A percentile compares a stretch with the other conserved stretches of the same genome.
phyloP scores from a whole-genome alignment of 2,797 vertebrate genomes.

The Chanos chanos region DNA sequence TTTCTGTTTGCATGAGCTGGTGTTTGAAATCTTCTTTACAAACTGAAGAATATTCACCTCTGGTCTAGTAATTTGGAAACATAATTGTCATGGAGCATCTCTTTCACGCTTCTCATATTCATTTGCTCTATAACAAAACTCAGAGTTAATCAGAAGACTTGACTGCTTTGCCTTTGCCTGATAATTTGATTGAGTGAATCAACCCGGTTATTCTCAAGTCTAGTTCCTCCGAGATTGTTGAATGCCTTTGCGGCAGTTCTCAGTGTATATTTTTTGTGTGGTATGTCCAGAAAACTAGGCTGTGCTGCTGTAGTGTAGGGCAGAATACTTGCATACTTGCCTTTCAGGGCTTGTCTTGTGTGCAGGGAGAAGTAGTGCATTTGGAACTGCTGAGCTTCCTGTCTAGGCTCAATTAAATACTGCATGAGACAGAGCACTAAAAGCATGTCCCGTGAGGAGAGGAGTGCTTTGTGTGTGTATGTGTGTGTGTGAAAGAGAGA shows the following conservation, averaged over 20 bases:
- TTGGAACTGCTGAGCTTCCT: slow-evolving; percentile 77
- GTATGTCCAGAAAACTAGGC: slow-evolving; percentile 31
- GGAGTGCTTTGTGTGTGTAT: slow-evolving; percentile 67
- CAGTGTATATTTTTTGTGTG: background rate
- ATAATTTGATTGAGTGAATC: no score
- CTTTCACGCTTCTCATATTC: no score
- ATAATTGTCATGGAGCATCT: no score
- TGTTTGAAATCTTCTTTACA: background rate
- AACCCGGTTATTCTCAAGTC: no score
- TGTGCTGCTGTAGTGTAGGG: slow-evolving; percentile 42
- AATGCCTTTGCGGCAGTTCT: no score
- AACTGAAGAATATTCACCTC: no score
- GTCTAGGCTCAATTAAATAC: slow-evolving; percentile 82
- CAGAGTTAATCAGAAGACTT: no score
- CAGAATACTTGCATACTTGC: slow-evolving; percentile 55
- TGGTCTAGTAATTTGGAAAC: no score
- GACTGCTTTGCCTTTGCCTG: no score
- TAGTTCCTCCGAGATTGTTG: no score
- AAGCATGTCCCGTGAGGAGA: slow-evolving; percentile 73
- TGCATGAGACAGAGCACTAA: slow-evolving; percentile 83
- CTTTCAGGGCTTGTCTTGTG: slow-evolving; percentile 56
- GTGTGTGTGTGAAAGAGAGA: slow-evolving; percentile 28
- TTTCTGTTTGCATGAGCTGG: background rate
- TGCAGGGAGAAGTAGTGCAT: slow-evolving; percentile 64
- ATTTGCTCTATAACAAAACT: no score